Base-by-base conservation (phyloP, 1,140 invertebrate species). In the Dryas iulia region DNA sequence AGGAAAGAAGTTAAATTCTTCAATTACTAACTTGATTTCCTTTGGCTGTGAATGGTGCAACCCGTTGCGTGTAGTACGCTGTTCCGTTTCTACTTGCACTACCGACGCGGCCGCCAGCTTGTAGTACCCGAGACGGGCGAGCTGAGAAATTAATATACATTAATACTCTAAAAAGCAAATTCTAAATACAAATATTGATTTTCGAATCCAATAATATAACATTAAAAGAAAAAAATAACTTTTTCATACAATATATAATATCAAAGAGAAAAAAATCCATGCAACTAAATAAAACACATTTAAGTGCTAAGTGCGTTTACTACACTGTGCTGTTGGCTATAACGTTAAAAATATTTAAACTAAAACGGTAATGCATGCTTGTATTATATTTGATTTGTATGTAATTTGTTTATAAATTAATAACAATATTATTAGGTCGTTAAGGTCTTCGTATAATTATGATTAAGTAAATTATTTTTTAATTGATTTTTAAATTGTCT, bases 61-160 rank as follows among this genome's bases (percentile, higher is more conserved):
- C 24, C 91, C 91, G 86, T 92, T 92, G 71, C 86, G 87, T 66
- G 86, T 53, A 73, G 86, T 53, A 73, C 86, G 81, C 79, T 85
- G 82, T 74, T 87, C 89, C 52, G 82, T 82, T 65, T 89, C 83
- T 5, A 75, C 76, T 67, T 84, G 84, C 68, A 83, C 87, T 3
- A 86, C 87, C 52, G 87, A 90, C 78, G 87, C 87, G 58, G 87
- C 91, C 80, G 90, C 84, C 89, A 92, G 85, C 69, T 92, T 92
- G 86, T 91, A 91, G 78, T 92, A 92, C 79, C 91, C 91, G 74
- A 92, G 82, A 39, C 91, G 89, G 81, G 91, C 83, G 63, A 92
- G 82, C 90, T 92, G 72, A 24, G 77, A 77, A 54, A 31, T 35
- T 8, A 52, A 28, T 11, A n/a, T n/a, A 60, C 11, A 26, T 26